Conservation (phyloP, 2,888 invertebrate genomes). For the Griposia aprilina region DNA sequence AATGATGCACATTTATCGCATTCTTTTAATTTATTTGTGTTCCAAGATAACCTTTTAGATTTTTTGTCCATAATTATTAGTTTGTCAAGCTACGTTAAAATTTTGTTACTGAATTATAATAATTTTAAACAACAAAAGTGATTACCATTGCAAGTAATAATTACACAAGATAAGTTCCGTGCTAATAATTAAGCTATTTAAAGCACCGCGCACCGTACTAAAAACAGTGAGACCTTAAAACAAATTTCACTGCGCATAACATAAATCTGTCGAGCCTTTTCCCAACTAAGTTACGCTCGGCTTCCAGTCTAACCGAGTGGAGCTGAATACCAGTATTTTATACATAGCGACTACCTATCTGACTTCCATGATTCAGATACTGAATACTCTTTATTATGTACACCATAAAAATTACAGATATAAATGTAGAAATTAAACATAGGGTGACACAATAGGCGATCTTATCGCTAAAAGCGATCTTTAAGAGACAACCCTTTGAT, state of each 20-base stretch:
- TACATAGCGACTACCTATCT: background rate
- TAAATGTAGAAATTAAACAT: too few relatives aligned
- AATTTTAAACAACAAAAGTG: background rate
- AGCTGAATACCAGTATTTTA: background rate
- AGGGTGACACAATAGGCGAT: too few relatives aligned
- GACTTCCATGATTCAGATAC: background rate
- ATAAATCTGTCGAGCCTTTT: background rate
- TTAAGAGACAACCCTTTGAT: too few relatives aligned
- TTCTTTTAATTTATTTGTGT: slow-evolving; percentile 1
- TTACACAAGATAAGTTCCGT: background rate
- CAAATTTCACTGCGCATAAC: background rate
- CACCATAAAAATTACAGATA: too few relatives aligned
- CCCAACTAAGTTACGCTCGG: fast-evolving
- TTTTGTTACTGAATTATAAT: background rate
- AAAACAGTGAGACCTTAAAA: background rate
- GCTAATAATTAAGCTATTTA: background rate
- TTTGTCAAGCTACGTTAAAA: background rate
- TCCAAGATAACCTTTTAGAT: background rate
- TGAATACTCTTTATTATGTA: too few relatives aligned
- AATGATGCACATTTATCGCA: background rate
- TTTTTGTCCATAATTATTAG: background rate
- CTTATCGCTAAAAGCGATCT: too few relatives aligned
- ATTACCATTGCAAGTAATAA: too few relatives aligned
- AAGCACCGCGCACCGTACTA: background rate
- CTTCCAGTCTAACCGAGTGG: background rate